Base-by-base conservation (phyloP, 1,140 invertebrate species). In the Oppia nitens region DNA sequence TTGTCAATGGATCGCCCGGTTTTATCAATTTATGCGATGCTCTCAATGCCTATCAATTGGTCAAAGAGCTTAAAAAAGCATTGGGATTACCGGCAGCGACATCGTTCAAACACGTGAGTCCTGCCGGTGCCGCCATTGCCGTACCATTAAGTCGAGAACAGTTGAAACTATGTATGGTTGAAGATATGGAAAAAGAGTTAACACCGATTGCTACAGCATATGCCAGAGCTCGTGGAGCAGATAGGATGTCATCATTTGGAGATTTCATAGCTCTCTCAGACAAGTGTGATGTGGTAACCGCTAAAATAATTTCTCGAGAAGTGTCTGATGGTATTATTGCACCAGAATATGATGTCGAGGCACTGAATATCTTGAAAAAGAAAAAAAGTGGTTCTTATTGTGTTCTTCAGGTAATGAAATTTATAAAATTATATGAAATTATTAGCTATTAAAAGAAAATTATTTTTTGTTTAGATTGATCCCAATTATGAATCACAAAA, bases 11-110 rank as follows among this genome's bases (percentile, higher is more conserved):
- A 26, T 83, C 90, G 0, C 95, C 94, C 1, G 90, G 92, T 21
- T 98, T 91, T 67, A 96, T 98, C 60, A 98, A 98, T 71, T 77
- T 98, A 0, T 94, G 91, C 68, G 95, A 98, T 74, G 93, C 91
- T 0, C 75, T 98, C 0, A 98, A 98, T 71, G 92, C 84, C 2
- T 98, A 92, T 84, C 94, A 98, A 69, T 71, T 98, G 28, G 95
- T 98, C 0, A 79, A 79, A 55, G 95, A 98, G 69, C 70, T 98
- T 6, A 85, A 84, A 65, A 68, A 73, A 45, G 84, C 87, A 0
- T 69, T 94, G 1, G 75, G 78, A 23, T 69, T 94, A 12, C 89
- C 94, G 3, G 90, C 94, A 0, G 94, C 94, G 0, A 84, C 94
- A 0, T 97, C 93, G 21, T 98, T 98, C 71, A 98, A 98, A 70